Evolutionary conservation across 2,888 invertebrate genomes (phyloP).

Genomic region (Microplitis deprimator): DNA sequence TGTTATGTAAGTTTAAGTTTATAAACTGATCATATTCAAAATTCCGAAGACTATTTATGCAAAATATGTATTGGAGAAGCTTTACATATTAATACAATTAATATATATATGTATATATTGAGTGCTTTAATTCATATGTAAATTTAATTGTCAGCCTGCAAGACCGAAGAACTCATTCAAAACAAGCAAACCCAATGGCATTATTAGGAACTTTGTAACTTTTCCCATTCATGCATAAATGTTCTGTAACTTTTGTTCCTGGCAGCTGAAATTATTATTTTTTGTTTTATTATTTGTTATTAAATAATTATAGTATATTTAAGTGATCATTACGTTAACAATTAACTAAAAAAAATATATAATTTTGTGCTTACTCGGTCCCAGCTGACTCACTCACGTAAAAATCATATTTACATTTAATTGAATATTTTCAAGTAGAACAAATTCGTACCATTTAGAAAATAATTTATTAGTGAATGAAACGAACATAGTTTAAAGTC

Average conservation of each 20-base stretch:
- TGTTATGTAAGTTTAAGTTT: neutral
- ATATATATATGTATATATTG: constrained; percentile 22
- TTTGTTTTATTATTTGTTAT: neutral
- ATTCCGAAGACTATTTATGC: neutral
- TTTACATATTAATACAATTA: neutral
- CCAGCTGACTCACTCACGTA: too few species aligned
- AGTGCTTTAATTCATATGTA: constrained; percentile 48
- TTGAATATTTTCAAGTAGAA: too few species aligned
- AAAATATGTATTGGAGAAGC: neutral
- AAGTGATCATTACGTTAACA: too few species aligned
- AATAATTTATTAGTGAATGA: too few species aligned
- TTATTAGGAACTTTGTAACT: neutral
- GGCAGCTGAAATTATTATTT: neutral
- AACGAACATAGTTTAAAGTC: too few species aligned
- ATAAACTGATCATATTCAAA: neutral
- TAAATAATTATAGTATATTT: too few species aligned
- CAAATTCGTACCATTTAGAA: too few species aligned
- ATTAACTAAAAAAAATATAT: too few species aligned
- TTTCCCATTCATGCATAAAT: neutral
- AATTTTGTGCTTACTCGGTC: too few species aligned
- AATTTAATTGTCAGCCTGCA: constrained; percentile 42
- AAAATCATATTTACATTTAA: too few species aligned
- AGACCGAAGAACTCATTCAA: neutral
- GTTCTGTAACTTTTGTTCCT: neutral
- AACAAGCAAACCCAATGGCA: neutral